These are phyloP conservation scores for Calcarius lapponicus DNA, from an alignment of 2,797 vertebrate species.

Conservation along the genomic window DNA sequence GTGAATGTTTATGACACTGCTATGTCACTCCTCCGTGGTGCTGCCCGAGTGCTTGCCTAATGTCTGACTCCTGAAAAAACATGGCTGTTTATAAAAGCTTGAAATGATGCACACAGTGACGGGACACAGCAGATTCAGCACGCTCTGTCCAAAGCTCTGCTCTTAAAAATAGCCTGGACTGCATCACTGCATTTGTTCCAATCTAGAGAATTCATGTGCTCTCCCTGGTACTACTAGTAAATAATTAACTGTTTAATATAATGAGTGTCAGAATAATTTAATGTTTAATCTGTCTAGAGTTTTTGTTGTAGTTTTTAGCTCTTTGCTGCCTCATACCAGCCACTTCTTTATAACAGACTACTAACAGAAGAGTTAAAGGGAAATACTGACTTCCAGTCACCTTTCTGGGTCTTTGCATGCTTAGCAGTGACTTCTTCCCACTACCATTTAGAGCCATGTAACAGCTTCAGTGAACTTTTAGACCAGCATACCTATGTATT, in stretches of 20 bases:
- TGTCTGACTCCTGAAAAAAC: slow-evolving; percentile 8
- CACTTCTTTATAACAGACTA: neutral
- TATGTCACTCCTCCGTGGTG: slow-evolving; percentile 57
- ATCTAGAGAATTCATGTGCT: neutral
- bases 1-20: slow-evolving; percentile 49
- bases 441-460: neutral
- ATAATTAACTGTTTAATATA: slow-evolving; percentile 40
- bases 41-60: slow-evolving; percentile 53
- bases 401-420: neutral
- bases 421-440: neutral
- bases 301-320: neutral
- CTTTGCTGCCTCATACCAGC: neutral
- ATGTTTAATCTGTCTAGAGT: slow-evolving; percentile 17
- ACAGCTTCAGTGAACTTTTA: neutral
- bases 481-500: neutral
- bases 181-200: slow-evolving; percentile 22
- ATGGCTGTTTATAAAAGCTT: slow-evolving; percentile 61
- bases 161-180: slow-evolving; percentile 43
- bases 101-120: neutral
- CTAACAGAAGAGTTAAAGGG: neutral
- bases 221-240: slow-evolving; percentile 9
- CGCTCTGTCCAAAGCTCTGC: slow-evolving; percentile 20
- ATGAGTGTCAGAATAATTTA: slow-evolving; percentile 28
- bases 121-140: neutral
- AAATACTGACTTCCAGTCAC: neutral